Evolutionary conservation across 2,888 invertebrate genomes (phyloP), one percentile per base, ranked within the genome.

Genomic region (Hirudinaria manillensis): DNA sequence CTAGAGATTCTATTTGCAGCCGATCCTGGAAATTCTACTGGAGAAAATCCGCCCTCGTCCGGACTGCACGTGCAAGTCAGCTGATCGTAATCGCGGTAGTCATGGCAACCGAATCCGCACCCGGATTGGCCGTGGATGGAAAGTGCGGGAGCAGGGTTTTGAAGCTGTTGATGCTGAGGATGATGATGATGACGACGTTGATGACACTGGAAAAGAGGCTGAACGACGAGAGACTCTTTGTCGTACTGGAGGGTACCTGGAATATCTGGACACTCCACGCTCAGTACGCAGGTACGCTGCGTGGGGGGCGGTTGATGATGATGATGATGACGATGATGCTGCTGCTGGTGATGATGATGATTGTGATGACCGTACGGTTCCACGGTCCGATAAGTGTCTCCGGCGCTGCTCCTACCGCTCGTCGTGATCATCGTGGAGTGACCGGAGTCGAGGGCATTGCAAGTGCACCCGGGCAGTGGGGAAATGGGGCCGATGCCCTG

Each of bases 381-480:
- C 10, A 29, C 3, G 7, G n/a, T 61, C 21, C 29, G 61, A n/a
- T 61, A 61, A 61, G 24, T 21, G 7, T 29, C 61, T 6, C 61
- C 61, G 21, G 24, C 61, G 10, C 61, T 27, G 61, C 61, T 61
- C 29, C 61, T 61, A 61, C 61, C 61, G 61, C 61, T 61, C 19
- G 61, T 61, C 6, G 61, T 61, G n/a, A 29, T n/a, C 61, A 61
- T 27, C 21, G 61, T 61, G 13, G 61, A 61, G 29, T 29, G 29
- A 6, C 61, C 61, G 24, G 61, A 61, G 61, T 61, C 61, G 61
- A 29, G 24, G 61, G 24, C 29, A 61, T 29, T 61, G 61, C 61
- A 61, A 10, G 61, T 61, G 61, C 24, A 61, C 10, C 29, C 29
- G 6, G 61, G 61, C n/a, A n/a, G n/a, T 61, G 24, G 61, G 10